A percentile compares a stretch with the other conserved stretches of the same genome.
These are phyloP conservation scores for Cynodonichthys magdalenae DNA, from an alignment of 2,797 vertebrate genomes.

Conservation along the genomic window DNA sequence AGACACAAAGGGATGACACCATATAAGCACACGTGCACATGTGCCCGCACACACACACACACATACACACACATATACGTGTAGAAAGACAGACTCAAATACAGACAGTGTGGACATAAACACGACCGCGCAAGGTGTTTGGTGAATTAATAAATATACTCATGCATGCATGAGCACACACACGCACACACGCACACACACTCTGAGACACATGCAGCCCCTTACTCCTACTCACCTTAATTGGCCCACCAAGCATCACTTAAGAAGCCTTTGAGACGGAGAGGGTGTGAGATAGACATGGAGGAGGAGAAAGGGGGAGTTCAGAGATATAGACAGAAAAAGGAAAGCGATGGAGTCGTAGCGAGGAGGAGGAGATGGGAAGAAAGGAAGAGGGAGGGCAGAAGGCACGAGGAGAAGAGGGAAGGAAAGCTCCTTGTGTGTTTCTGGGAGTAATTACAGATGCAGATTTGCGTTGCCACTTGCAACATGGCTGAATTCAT, in stretches of 20 bases:
- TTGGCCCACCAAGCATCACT: slow-evolving; percentile 85
- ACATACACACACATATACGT: slow-evolving; percentile 23
- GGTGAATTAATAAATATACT: slow-evolving; percentile 76
- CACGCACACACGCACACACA: slow-evolving; percentile 16
- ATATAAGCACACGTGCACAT: slow-evolving; percentile 48
- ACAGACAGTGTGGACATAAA: slow-evolving; percentile 75
- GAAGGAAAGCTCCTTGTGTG: slow-evolving; percentile 71
- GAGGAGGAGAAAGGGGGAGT: slow-evolving; percentile 68
- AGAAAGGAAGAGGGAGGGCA: slow-evolving; percentile 65
- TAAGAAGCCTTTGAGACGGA: slow-evolving; percentile 84
- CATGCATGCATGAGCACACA: slow-evolving; percentile 63
- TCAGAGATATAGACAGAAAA: slow-evolving; percentile 67
- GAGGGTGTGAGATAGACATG: slow-evolving; percentile 69
- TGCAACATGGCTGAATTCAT: slow-evolving; percentile 88
- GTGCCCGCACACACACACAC: slow-evolving; percentile 12
- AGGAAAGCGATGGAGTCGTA: slow-evolving; percentile 55
- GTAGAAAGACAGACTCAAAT: slow-evolving; percentile 68
- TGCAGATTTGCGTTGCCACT: slow-evolving; percentile 87
- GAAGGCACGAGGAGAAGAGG: slow-evolving; percentile 58
- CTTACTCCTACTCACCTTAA: slow-evolving; percentile 80
- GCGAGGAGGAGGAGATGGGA: slow-evolving; percentile 60
- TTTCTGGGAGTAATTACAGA: slow-evolving; percentile 87
- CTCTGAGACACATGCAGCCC: slow-evolving; percentile 31
- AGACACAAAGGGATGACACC: slow-evolving; percentile 83
- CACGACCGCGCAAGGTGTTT: slow-evolving; percentile 68